Base-by-base conservation (phyloP, 2,888 invertebrate genomes). In the Pelosia muscerda region DNA sequence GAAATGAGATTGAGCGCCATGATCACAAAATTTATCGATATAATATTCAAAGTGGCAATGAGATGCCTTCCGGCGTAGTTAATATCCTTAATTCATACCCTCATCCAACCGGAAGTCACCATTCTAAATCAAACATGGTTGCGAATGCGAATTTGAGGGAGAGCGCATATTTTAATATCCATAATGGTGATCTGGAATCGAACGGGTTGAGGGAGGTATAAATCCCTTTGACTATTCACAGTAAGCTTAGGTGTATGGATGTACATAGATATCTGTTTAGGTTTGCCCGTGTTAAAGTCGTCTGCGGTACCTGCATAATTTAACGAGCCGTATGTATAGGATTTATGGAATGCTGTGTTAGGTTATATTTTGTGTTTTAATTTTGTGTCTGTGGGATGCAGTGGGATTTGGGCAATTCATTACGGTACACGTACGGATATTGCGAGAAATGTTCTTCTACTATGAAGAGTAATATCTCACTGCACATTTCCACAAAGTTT, bases 51-150 rank as follows among this genome's bases (percentile, higher is more conserved):
- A 87, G 81, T 84, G 84, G 86, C 86, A 86, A 86, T 84, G 84
- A 85, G 84, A 81, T 82, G 82, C 87, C 86, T 88, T 86, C 87
- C 85, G 84, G 85, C 81, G 73, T 77, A 81, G 82, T 88, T 89
- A 89, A 88, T 86, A 88, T 86, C 86, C 87, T 89, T 90, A 89
- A 90, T 90, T 90, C 89, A 81, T 86, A 84, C 84, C 86, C 81
- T 84, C 81, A 84, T 89, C 86, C 83, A 83, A 82, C 85, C 90
- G 93, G 92, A 93, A 93, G 91, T 92, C 87, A 87, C 90, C 88
- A 89, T 92, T 90, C 92, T 93, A 93, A 94, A 94, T 94, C 93
- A 93, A 93, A 93, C 86, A 88, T 88, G 89, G 89, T 88, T 88
- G 86, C 87, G 86, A 89, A 86, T 85, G 85, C 79, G 84, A 86